Evolutionary conservation across 2,797 vertebrate species (phyloP).

Genomic region (Poliocrania exsul): DNA sequence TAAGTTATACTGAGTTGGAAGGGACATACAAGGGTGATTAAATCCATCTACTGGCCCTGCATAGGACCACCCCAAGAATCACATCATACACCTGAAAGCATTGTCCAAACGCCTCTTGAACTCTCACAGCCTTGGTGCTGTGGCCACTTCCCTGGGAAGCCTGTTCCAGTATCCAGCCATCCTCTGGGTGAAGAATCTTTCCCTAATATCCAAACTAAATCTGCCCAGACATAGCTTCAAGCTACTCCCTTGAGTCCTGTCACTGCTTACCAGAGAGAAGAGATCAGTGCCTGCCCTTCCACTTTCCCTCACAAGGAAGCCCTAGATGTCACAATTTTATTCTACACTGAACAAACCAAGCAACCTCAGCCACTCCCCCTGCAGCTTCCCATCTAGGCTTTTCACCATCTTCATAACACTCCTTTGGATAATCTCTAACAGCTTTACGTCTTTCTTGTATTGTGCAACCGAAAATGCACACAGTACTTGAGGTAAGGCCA

Average conservation of each 20-base stretch:
- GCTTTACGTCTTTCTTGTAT: neutral
- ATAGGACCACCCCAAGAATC: neutral
- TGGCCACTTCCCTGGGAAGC: neutral
- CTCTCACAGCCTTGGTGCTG: neutral
- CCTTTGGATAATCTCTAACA: neutral
- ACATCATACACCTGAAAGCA: neutral
- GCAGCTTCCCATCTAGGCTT: neutral
- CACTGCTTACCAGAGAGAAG: neutral
- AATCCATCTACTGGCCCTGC: neutral
- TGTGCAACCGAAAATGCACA: neutral
- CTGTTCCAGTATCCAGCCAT: neutral
- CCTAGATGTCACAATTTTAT: neutral
- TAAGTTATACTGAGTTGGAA: neutral
- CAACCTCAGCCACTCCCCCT: neutral
- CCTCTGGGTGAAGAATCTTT: neutral
- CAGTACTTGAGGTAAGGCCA: neutral
- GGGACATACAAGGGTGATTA: neutral
- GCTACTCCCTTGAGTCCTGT: neutral
- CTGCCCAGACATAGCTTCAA: neutral
- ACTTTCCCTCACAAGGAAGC: neutral
- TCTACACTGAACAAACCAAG: neutral
- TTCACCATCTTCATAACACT: neutral
- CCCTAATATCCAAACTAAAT: neutral
- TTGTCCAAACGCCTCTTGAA: neutral
- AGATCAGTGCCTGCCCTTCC: neutral